Percentiles rank a stretch among this genome's conserved stretches.
These are phyloP conservation scores for Psammodynastes pulverulentus DNA, from an alignment of 2,113 vertebrate genomes.

Conservation along the genomic window DNA sequence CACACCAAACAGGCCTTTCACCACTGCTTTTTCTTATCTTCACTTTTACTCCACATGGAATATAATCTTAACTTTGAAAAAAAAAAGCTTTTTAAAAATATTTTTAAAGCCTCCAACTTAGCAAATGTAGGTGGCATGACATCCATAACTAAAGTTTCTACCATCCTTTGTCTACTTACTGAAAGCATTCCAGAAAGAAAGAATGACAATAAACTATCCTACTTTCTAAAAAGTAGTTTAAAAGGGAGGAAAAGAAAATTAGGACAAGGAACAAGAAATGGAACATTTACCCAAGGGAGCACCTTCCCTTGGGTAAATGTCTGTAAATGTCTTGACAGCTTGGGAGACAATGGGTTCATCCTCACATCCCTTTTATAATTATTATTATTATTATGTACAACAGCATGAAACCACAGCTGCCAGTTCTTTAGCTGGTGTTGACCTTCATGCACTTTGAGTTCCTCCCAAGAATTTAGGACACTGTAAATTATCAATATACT, in stretches of 20 bases:
- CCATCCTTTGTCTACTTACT: background rate
- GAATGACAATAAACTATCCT: background rate
- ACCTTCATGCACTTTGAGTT: background rate
- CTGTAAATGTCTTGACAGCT: background rate
- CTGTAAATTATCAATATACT: background rate
- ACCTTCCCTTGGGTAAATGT: background rate
- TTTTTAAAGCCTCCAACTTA: background rate
- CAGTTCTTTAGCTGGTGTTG: background rate
- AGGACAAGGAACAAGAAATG: background rate
- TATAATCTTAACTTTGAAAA: background rate
- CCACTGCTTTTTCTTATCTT: background rate
- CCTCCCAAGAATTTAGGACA: background rate
- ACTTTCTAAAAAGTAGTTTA: background rate
- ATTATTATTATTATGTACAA: too few relatives aligned
- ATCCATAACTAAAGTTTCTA: background rate
- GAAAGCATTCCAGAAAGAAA: background rate
- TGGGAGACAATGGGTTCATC: background rate
- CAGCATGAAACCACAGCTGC: background rate
- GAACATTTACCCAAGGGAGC: too few relatives aligned
- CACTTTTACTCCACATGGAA: background rate
- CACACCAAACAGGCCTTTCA: background rate
- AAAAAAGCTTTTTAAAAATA: background rate
- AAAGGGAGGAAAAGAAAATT: background rate
- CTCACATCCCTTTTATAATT: background rate
- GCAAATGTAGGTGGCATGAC: background rate